A percentile compares a stretch with the other conserved stretches of the same genome.
Evolutionary conservation across 2,888 invertebrate species (phyloP).

Genomic region (Mythimna ferrago): DNA sequence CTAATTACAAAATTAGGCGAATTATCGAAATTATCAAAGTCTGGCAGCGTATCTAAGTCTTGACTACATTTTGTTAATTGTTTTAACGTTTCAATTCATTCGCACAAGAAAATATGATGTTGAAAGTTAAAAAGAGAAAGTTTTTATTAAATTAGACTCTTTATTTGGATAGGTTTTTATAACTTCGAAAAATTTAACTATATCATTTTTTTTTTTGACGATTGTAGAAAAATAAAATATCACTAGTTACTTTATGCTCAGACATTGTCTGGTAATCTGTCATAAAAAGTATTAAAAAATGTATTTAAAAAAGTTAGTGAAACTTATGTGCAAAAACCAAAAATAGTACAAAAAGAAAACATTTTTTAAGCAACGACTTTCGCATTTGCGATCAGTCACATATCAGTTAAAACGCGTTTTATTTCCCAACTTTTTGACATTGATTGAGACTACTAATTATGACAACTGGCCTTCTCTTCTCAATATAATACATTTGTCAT

Average conservation of each 20-base stretch:
- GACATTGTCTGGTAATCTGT: not conserved
- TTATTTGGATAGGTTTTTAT: constrained; percentile 12
- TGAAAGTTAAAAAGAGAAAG: too few relatives aligned
- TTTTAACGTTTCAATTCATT: constrained; percentile 36
- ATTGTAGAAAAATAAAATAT: not conserved
- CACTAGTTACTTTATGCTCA: too few relatives aligned
- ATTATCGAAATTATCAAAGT: constrained; percentile 54
- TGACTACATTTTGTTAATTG: constrained; percentile 33
- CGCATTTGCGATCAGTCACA: too few relatives aligned
- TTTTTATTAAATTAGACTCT: constrained; percentile 3
- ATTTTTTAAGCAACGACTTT: too few relatives aligned
- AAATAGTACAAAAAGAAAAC: too few relatives aligned
- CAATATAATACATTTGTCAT: not conserved
- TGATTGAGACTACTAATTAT: too few relatives aligned
- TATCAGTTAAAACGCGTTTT: too few relatives aligned
- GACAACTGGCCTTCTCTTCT: not conserved
- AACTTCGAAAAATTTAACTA: not conserved
- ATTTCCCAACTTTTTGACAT: too few relatives aligned
- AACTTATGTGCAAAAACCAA: too few relatives aligned
- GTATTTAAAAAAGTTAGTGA: too few relatives aligned
- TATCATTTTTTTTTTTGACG: not conserved
- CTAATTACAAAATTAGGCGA: constrained; percentile 32
- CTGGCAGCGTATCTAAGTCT: constrained; percentile 45
- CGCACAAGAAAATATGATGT: constrained; percentile 21
- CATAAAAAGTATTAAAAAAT: too few relatives aligned